These are phyloP conservation scores for Drosophila yakuba DNA, from an alignment of 1,140 invertebrate genomes.

Conservation along the genomic window DNA sequence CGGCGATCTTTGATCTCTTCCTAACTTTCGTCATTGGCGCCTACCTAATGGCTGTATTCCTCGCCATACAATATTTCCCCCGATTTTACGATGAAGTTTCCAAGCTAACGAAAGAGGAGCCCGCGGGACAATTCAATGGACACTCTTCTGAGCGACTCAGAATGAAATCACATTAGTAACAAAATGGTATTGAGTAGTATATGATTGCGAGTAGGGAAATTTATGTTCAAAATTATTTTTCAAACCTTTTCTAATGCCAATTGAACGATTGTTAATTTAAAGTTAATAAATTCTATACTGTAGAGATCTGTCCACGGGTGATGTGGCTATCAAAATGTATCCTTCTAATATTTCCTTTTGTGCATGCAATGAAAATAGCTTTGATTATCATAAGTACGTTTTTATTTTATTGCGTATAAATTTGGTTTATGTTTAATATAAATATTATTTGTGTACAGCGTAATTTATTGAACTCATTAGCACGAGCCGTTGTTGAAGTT, in stretches of 20 bases:
- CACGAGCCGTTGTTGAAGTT: slow-evolving; percentile 26
- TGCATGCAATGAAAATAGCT: not conserved
- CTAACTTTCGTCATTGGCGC: slow-evolving; percentile 93
- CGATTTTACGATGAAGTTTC: slow-evolving; percentile 86
- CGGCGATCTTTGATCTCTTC: slow-evolving; percentile 98
- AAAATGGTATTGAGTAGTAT: slow-evolving; percentile 15
- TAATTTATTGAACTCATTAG: slow-evolving; percentile 16
- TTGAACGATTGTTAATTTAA: slow-evolving; percentile 46
- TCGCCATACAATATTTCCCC: slow-evolving; percentile 91
- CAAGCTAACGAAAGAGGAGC: slow-evolving; percentile 70
- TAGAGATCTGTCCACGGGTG: not conserved
- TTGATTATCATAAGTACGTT: slow-evolving; percentile 36
- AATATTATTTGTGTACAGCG: slow-evolving; percentile 32
- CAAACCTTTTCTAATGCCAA: slow-evolving; percentile 32
- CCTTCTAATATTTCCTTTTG: not conserved
- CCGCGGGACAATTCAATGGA: slow-evolving; percentile 31
- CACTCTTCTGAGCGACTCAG: slow-evolving; percentile 42
- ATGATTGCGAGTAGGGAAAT: slow-evolving; percentile 33
- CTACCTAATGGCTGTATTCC: slow-evolving; percentile 93
- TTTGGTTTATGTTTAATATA: slow-evolving; percentile 18
- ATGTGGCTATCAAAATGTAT: not conserved
- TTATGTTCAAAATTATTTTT: slow-evolving; percentile 30
- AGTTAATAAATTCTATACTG: slow-evolving; percentile 29
- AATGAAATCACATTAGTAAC: slow-evolving; percentile 37
- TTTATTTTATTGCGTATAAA: slow-evolving; percentile 31